Conservation (phyloP, 2,888 invertebrate species). For the Epinotia nisella region DNA sequence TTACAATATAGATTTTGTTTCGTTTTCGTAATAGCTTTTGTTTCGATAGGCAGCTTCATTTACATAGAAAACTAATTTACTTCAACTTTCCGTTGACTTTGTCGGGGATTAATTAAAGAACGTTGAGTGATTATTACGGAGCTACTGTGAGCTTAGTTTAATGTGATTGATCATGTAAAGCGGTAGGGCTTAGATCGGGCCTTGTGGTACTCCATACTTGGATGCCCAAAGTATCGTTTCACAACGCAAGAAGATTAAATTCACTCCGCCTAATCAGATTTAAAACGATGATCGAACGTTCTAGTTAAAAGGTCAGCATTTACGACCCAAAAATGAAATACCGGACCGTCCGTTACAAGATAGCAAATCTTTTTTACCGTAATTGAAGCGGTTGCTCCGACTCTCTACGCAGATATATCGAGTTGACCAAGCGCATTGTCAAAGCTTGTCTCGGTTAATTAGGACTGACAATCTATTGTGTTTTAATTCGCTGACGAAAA, state of each 20-base stretch:
- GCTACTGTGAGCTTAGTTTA: conserved; percentile 9
- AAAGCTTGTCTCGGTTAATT: conserved; percentile 41
- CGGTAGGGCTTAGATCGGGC: conserved; percentile 5
- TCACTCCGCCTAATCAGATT: conserved; percentile 42
- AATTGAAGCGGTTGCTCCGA: conserved; percentile 35
- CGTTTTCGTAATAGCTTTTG: conserved; percentile 25
- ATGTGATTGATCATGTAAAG: conserved; percentile 23
- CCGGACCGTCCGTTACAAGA: conserved; percentile 43
- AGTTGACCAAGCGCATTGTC: conserved; percentile 38
- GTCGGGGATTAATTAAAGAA: conserved; percentile 30
- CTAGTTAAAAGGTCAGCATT: conserved; percentile 45
- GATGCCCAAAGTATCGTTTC: conserved; percentile 32
- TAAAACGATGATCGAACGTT: conserved; percentile 44
- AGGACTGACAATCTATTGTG: conserved; percentile 43
- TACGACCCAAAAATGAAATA: conserved; percentile 43
- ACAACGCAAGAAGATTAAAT: conserved; percentile 37
- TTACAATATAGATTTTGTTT: conserved; percentile 10
- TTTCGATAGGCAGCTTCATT: conserved; percentile 26
- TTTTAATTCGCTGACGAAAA: conserved; percentile 32
- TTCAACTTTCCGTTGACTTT: conserved; percentile 28
- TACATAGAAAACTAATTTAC: conserved; percentile 30
- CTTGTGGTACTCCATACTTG: conserved; percentile 32
- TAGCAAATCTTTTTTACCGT: conserved; percentile 44
- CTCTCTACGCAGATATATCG: conserved; percentile 10
- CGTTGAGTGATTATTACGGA: conserved; percentile 29